Evolutionary conservation across 2,888 invertebrate species (phyloP).

Genomic region (Microctonus brassicae): DNA sequence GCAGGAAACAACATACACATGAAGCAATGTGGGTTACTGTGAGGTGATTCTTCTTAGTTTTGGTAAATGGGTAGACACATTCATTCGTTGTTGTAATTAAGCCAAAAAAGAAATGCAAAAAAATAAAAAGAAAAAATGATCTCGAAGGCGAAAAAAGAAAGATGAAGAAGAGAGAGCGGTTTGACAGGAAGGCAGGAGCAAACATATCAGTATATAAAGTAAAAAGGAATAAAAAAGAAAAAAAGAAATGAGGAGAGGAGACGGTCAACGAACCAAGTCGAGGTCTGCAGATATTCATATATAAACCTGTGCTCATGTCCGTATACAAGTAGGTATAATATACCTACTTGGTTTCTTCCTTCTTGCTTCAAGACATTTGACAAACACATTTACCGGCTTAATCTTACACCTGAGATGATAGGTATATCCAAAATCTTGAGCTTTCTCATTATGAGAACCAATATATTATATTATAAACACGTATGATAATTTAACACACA

Average conservation of each 20-base stretch:
- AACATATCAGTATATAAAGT: background rate
- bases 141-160: background rate
- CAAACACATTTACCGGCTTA: background rate
- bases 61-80: background rate
- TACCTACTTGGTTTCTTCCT: background rate
- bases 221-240: constrained; percentile 5
- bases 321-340: background rate
- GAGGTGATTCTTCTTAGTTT: constrained; percentile 16
- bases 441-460: background rate
- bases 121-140: constrained; percentile 6
- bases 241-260: background rate
- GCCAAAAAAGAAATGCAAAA: background rate
- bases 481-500: background rate
- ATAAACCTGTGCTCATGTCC: no score
- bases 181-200: constrained; percentile 5
- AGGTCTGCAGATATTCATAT: constrained; percentile 2
- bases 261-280: constrained; percentile 30
- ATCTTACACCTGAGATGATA: constrained; percentile 23
- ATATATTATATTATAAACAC: background rate
- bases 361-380: background rate
- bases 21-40: constrained; percentile 17
- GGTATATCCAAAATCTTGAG: constrained; percentile 21
- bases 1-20: background rate
- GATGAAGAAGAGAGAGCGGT: background rate
- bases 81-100: constrained; percentile 8